These are phyloP conservation scores for Drosophila neutralis DNA, from an alignment of 2,888 invertebrate genomes.

Conservation along the genomic window DNA sequence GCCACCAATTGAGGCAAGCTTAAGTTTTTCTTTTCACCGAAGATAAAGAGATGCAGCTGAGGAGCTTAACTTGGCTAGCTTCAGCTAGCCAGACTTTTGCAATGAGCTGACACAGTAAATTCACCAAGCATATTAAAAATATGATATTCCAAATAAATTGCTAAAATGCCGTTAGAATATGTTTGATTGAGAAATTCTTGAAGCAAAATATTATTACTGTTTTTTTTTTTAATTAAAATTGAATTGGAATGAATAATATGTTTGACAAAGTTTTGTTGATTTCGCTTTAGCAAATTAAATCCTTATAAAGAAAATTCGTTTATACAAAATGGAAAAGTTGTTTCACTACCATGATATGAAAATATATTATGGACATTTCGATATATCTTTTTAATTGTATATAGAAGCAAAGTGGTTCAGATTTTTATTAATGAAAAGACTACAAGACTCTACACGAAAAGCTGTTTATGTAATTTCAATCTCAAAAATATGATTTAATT, in stretches of 20 bases:
- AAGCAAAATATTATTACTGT: background rate
- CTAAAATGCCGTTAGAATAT: background rate
- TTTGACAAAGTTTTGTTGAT: background rate
- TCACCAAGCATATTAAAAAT: background rate
- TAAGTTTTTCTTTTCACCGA: constrained; percentile 49
- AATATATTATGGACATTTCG: background rate
- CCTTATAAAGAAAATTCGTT: background rate
- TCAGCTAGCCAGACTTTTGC: constrained; percentile 20
- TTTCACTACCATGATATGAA: no score
- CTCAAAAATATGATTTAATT: background rate
- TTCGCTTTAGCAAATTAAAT: background rate
- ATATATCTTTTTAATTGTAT: background rate
- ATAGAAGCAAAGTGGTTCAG: background rate
- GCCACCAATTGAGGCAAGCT: constrained; percentile 83
- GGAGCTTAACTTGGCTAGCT: constrained; percentile 1
- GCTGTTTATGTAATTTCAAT: background rate
- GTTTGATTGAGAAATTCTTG: fast-evolving
- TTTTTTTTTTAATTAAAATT: background rate
- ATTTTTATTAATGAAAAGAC: background rate
- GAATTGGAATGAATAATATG: background rate
- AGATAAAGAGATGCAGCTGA: constrained; percentile 50
- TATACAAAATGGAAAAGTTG: background rate
- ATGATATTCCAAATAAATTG: background rate
- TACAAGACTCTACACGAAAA: background rate
- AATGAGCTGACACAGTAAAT: constrained; percentile 6